A percentile compares a stretch with the other conserved stretches of the same genome.
These are phyloP conservation scores for Gymnosoma rotundatum DNA, from an alignment of 2,888 invertebrate genomes.

Conservation along the genomic window DNA sequence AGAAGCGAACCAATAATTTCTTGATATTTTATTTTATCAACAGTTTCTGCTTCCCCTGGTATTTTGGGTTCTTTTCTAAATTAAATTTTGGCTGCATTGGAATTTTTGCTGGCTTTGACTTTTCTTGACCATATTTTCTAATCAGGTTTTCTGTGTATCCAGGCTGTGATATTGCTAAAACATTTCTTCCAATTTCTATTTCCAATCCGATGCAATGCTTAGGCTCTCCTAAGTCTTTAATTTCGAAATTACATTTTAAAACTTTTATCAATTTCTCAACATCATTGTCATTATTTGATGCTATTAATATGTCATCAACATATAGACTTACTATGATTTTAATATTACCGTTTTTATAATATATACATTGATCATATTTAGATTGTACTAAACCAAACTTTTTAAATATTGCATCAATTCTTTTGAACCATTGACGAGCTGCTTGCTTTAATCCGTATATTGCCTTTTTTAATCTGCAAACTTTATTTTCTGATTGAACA, in stretches of 20 bases:
- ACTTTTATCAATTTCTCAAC: neutral
- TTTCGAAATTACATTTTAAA: slow-evolving; percentile 10
- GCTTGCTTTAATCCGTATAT: too few species aligned
- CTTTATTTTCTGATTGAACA: slow-evolving; percentile 31
- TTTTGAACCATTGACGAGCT: slow-evolving; percentile 8
- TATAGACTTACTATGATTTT: neutral
- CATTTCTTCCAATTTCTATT: neutral
- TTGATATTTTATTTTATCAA: slow-evolving; percentile 19
- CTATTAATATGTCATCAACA: slow-evolving; percentile 5
- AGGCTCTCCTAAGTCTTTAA: slow-evolving; percentile 18
- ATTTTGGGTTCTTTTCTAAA: slow-evolving; percentile 7
- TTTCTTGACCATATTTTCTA: slow-evolving; percentile 35
- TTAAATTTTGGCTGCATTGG: slow-evolving; percentile 19
- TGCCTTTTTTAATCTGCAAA: slow-evolving; percentile 6
- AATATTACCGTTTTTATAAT: neutral
- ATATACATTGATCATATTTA: slow-evolving; percentile 5
- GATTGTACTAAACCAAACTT: neutral
- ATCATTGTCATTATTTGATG: slow-evolving; percentile 3
- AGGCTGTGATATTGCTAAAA: neutral
- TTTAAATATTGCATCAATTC: neutral
- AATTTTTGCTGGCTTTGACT: slow-evolving; percentile 29
- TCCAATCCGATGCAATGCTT: slow-evolving; percentile 34
- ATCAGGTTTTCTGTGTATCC: slow-evolving; percentile 9
- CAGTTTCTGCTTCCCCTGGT: slow-evolving; percentile 2
- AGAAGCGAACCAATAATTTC: slow-evolving; percentile 22